phyloP scores from a whole-genome alignment of 1,140 invertebrate species.

The Kradibia gibbosae region DNA sequence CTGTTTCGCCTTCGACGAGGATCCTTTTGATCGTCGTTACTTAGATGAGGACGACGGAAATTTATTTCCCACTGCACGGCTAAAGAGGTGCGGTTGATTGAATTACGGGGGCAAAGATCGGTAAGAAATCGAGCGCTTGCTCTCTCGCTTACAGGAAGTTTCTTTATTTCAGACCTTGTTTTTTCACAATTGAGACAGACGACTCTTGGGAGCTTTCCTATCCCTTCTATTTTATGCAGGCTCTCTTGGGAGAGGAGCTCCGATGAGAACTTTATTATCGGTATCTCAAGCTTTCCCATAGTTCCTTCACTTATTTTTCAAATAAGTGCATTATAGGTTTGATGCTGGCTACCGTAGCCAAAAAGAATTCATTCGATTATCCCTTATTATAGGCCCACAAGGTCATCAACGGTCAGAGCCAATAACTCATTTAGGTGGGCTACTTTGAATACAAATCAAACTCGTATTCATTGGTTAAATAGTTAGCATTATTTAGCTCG shows the following conservation, averaged over 20 bases:
- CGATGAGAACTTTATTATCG: not conserved
- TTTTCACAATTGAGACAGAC: not conserved
- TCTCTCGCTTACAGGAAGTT: slow-evolving; percentile 17
- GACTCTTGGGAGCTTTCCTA: not conserved
- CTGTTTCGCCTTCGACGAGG: no score
- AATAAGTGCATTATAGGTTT: slow-evolving; percentile 1
- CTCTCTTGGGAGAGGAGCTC: not conserved
- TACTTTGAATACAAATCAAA: no score
- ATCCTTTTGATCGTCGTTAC: not conserved
- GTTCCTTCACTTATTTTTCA: slow-evolving; percentile 3
- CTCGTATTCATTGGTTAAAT: no score
- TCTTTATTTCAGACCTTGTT: slow-evolving; percentile 13
- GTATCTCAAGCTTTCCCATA: not conserved
- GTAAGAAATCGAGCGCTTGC: not conserved
- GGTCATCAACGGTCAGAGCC: no score
- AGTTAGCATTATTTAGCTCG: no score
- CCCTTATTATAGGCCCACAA: no score
- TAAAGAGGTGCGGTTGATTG: slow-evolving; percentile 24
- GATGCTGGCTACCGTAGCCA: no score
- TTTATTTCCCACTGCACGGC: not conserved
- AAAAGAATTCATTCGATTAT: no score
- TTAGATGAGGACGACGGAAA: not conserved
- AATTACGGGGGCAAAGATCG: slow-evolving; percentile 36
- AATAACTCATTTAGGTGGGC: no score
- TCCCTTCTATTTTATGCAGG: not conserved